Evolutionary conservation across 2,888 invertebrate genomes (phyloP).

Genomic region (Cordilura impudica): DNA sequence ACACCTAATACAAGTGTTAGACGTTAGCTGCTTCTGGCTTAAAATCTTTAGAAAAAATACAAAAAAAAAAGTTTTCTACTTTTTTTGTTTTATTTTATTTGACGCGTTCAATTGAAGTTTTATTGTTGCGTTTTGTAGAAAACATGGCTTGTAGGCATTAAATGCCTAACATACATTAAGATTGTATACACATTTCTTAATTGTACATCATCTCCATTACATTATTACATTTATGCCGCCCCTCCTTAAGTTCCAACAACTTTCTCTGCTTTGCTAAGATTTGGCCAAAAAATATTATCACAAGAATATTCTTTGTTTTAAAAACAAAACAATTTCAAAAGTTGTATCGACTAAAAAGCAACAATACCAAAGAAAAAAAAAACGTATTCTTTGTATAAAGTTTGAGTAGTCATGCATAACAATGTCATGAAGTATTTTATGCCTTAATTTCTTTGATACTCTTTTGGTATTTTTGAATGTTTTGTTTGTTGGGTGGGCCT

Average conservation of each 20-base stretch:
- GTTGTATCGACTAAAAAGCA: conserved; percentile 33
- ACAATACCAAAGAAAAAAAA: neutral
- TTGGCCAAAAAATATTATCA: conserved; percentile 33
- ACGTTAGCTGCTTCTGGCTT: neutral
- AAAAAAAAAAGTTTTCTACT: no score
- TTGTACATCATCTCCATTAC: conserved; percentile 47
- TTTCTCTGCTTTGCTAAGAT: neutral
- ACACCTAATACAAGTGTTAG: conserved; percentile 57
- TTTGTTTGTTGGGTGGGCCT: neutral
- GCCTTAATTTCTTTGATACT: conserved; percentile 58
- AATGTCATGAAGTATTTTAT: conserved; percentile 61
- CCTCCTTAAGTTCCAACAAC: neutral
- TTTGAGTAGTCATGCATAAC: conserved; percentile 56
- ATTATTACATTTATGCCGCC: conserved; percentile 17
- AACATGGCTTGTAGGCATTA: conserved; percentile 55
- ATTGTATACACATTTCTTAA: conserved; percentile 14
- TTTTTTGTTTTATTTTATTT: conserved; percentile 23
- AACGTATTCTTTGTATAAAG: conserved; percentile 21
- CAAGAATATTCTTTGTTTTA: conserved; percentile 57
- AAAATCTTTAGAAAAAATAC: conserved; percentile 3
- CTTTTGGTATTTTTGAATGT: conserved; percentile 17
- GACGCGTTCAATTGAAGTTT: conserved; percentile 60
- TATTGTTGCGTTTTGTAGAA: conserved; percentile 48
- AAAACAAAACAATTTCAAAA: conserved; percentile 46
- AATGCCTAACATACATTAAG: neutral